Conservation (phyloP, 2,888 invertebrate genomes). For the Callyntrura guangdongensis region DNA sequence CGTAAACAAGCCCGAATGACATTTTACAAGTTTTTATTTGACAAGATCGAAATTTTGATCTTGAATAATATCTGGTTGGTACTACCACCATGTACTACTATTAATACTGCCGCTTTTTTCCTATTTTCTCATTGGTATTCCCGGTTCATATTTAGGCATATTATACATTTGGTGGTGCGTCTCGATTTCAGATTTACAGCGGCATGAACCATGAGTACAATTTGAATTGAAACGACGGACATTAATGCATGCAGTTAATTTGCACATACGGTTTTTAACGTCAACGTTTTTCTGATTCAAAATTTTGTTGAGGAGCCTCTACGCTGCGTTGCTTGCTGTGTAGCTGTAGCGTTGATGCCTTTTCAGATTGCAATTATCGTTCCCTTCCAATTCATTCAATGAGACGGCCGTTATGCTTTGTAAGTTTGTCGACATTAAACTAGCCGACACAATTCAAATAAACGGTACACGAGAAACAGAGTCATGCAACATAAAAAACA, state of each 20-base stretch:
- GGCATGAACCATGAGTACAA: conserved; percentile 16
- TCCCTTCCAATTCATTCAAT: conserved; percentile 54
- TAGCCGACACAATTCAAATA: conserved; percentile 56
- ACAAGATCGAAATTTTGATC: conserved; percentile 70
- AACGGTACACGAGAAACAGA: conserved; percentile 39
- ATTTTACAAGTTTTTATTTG: conserved; percentile 72
- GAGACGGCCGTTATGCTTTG: conserved; percentile 61
- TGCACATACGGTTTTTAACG: conserved; percentile 39
- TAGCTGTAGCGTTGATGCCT: conserved; percentile 15
- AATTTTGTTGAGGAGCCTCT: neutral
- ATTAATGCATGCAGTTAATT: conserved; percentile 34
- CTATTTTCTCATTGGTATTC: conserved; percentile 34
- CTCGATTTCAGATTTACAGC: conserved; percentile 51
- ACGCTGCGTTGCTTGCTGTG: too few relatives aligned
- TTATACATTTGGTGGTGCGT: neutral
- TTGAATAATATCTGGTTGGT: conserved; percentile 36
- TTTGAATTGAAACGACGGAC: neutral
- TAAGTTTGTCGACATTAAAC: conserved; percentile 53
- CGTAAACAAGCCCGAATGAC: conserved; percentile 75
- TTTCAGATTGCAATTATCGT: conserved; percentile 60
- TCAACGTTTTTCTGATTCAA: neutral
- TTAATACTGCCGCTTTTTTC: neutral
- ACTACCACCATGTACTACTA: neutral
- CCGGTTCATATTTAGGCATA: neutral
- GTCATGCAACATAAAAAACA: conserved; percentile 55